Conservation (phyloP, 1,140 invertebrate species). For the Drosophila micromelanica region DNA sequence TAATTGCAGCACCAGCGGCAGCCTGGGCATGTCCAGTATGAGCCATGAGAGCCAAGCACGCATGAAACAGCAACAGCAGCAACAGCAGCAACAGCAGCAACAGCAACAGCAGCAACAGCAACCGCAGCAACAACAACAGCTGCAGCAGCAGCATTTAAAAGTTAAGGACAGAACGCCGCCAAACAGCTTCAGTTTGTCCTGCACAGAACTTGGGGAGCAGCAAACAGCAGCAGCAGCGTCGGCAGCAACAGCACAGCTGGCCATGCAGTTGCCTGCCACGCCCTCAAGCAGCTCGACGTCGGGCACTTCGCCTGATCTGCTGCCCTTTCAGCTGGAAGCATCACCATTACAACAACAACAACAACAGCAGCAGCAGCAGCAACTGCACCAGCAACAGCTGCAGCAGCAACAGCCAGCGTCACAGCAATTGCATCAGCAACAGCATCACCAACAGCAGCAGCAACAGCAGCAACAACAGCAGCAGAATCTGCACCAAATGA, state of each 20-base stretch:
- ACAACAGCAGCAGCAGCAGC: conserved; percentile 50
- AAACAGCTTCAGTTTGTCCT: conserved; percentile 49
- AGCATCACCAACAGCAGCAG: conserved; percentile 46
- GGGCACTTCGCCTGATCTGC: conserved; percentile 72
- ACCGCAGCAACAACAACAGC: conserved; percentile 46
- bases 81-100: conserved; percentile 65
- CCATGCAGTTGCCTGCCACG: conserved; percentile 60
- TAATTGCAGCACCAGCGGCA: conserved; percentile 61
- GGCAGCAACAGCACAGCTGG: conserved; percentile 45
- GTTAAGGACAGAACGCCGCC: conserved; percentile 46
- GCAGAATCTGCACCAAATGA: conserved; percentile 51
- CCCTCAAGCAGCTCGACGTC: conserved; percentile 68
- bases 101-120: conserved; percentile 68
- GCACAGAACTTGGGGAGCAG: conserved; percentile 58
- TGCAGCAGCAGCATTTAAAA: conserved; percentile 55
- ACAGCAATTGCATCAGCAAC: conserved; percentile 5
- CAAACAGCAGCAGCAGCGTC: conserved; percentile 50
- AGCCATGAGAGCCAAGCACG: conserved; percentile 81
- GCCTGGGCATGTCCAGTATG: conserved; percentile 76
- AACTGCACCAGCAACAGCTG: conserved; percentile 29
- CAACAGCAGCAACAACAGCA: conserved; percentile 44
- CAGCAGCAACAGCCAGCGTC: conserved; percentile 21
- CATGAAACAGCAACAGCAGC: conserved; percentile 72
- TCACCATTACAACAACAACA: conserved; percentile 51
- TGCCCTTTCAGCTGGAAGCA: conserved; percentile 61